phyloP scores from a whole-genome alignment of 2,113 vertebrate species.

The Pseudorectes ferrugineus region DNA sequence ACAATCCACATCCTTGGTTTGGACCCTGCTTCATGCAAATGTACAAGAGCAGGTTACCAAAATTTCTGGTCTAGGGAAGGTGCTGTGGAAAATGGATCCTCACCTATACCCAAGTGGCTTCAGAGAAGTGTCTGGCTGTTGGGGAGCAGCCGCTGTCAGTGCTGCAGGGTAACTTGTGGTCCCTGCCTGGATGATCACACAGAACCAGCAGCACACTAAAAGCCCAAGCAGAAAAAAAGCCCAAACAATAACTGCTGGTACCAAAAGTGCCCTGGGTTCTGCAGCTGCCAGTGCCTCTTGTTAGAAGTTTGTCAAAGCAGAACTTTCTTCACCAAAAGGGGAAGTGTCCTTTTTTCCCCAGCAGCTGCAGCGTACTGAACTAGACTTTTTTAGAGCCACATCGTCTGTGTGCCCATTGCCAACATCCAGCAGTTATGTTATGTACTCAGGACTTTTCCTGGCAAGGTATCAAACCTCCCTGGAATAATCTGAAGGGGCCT shows the following conservation, averaged over 20 bases:
- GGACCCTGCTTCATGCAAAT: neutral
- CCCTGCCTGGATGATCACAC: neutral
- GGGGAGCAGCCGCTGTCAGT: neutral
- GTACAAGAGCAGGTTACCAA: neutral
- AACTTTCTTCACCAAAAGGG: neutral
- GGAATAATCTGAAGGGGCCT: slow-evolving; percentile 8
- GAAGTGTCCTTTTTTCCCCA: neutral
- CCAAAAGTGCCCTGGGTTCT: neutral
- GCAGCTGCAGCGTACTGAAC: neutral
- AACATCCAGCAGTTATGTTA: slow-evolving; percentile 6
- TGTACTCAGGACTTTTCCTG: slow-evolving; percentile 34
- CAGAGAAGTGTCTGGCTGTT: neutral
- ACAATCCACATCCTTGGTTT: neutral
- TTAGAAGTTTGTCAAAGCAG: neutral
- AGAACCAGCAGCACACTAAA: neutral
- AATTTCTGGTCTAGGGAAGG: neutral
- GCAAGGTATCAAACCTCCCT: neutral
- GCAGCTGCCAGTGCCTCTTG: neutral
- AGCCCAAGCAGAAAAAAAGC: neutral
- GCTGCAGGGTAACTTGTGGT: neutral
- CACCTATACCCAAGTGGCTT: neutral
- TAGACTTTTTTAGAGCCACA: neutral
- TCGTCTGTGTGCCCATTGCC: neutral
- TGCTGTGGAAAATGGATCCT: neutral
- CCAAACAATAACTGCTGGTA: neutral